Evolutionary conservation across 2,113 vertebrate genomes (phyloP), one percentile per base, ranked within the genome.

Genomic region (Rhegmatorhina hoffmannsi): DNA sequence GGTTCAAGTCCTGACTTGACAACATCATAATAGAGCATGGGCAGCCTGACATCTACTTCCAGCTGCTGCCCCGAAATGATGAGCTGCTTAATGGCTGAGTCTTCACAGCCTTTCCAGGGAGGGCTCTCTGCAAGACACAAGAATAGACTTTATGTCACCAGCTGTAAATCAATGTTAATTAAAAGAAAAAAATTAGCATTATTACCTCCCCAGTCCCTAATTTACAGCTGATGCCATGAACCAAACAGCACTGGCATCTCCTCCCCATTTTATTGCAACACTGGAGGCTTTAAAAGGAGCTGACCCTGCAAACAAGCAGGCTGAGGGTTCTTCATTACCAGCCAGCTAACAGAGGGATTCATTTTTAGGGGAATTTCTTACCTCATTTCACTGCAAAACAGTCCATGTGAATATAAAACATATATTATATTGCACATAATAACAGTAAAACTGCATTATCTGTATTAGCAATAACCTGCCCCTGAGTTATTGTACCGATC

Each of bases 21-120:
- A 9, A 98, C 86, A 52, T 92, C 81, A 5, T 98, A 98, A 52
- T 98, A 98, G 67, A 97, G 96, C 84, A 97, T 87, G 8, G 98
- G 97, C 53, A 98, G 97, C 33, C 97, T 97, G 75, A 73, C 96
- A 70, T 98, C 98, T 50, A 97, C 97, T 90, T 97, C 92, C 84
- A 98, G 94, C 43, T 90, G 92, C 69, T 97, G 86, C 56, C 97
- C 98, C 4, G 92, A 92, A 34, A 92, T 60, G 13, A 98, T 2
- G n/a, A 96, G 73, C 80, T 98, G 86, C 79, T 97, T 96, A 43
- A 98, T 83, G 53, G 68, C 84, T 4, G 96, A 96, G 40, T 97
- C 98, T 46, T 98, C 97, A 58, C 96, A 28, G 55, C 91, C 98
- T 88, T 97, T 94, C 98, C 98, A 98, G 40, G 98, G 98, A 95